Evolutionary conservation across 1,140 invertebrate genomes (phyloP).

Genomic region (Argopecten irradians): DNA sequence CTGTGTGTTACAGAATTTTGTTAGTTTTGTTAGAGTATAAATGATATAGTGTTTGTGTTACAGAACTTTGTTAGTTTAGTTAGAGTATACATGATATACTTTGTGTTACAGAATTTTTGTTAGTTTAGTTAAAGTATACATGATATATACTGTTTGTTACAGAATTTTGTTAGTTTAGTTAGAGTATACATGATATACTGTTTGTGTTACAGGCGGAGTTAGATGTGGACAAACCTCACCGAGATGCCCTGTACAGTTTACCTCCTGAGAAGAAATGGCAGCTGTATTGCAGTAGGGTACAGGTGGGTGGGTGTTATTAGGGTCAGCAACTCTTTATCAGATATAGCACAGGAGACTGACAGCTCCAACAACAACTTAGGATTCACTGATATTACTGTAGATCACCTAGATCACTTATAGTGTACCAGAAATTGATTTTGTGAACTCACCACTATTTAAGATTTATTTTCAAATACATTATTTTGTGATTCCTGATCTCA

Average conservation of each 20-base stretch:
- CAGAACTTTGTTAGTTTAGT: too few species aligned
- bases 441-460: background rate
- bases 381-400: background rate
- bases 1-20: too few species aligned
- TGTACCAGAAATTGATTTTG: background rate
- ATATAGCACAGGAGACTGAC: background rate
- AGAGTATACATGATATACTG: too few species aligned
- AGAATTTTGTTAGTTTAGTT: too few species aligned
- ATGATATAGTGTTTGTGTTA: too few species aligned
- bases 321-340: background rate
- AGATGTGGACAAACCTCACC: slow-evolving; percentile 93
- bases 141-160: too few species aligned
- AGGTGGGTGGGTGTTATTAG: slow-evolving; percentile 75
- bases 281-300: slow-evolving; percentile 94
- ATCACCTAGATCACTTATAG: too few species aligned
- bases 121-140: too few species aligned
- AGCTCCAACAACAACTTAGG: background rate
- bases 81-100: too few species aligned
- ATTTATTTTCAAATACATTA: background rate
- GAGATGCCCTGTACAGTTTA: slow-evolving; percentile 92
- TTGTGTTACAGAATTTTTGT: too few species aligned
- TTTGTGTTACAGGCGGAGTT: slow-evolving; percentile 88
- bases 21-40: too few species aligned
- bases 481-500: too few species aligned
- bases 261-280: slow-evolving; percentile 98